Conservation (phyloP, 2,113 vertebrate genomes). For the Vulpes lagopus region DNA sequence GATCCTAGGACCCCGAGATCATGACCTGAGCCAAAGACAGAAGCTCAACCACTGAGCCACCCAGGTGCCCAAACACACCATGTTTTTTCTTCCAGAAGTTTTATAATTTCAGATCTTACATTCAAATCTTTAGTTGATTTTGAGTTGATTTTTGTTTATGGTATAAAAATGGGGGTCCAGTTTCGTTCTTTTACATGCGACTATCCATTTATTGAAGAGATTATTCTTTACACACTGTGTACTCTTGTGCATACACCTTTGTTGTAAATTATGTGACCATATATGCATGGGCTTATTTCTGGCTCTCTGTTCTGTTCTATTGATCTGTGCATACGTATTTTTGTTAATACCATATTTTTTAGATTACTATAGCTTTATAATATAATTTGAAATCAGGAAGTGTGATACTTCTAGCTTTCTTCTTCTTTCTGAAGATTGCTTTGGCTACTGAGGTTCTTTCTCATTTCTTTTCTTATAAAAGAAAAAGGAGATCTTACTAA, state of each 20-base stretch:
- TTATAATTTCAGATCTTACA: background rate
- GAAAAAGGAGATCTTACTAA: background rate
- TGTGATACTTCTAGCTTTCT: background rate
- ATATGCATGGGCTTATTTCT: background rate
- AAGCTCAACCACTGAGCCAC: too few relatives aligned
- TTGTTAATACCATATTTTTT: background rate
- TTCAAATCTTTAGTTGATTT: background rate
- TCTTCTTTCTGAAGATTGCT: background rate
- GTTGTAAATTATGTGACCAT: background rate
- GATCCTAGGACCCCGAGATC: too few relatives aligned
- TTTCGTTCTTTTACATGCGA: background rate
- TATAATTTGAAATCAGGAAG: background rate
- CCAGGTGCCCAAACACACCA: too few relatives aligned
- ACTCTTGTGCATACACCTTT: background rate
- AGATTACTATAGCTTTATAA: background rate
- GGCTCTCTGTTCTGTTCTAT: background rate
- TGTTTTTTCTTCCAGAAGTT: background rate
- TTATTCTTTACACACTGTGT: background rate
- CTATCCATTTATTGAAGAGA: background rate
- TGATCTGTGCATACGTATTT: background rate
- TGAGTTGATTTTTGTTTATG: background rate
- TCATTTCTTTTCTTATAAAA: conserved; percentile 5
- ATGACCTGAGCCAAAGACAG: too few relatives aligned
- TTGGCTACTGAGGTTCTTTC: background rate
- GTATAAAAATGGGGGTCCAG: background rate